These are phyloP conservation scores for Aphelenchoides besseyi DNA, from an alignment of 1,140 invertebrate genomes.

Conservation along the genomic window DNA sequence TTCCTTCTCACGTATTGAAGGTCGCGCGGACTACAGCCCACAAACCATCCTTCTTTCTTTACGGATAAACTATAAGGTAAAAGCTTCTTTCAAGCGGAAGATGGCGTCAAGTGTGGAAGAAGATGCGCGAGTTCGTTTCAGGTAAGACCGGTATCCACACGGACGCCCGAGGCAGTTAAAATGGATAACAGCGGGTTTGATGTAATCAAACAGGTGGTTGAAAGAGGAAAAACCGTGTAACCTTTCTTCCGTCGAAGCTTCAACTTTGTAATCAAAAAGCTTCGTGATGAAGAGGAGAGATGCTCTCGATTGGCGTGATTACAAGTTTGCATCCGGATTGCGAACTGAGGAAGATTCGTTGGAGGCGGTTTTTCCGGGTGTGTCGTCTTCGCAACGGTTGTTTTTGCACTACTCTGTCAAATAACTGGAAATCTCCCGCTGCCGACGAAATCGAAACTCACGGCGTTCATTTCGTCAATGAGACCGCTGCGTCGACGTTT, in stretches of 20 bases:
- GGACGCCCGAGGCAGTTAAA: background rate
- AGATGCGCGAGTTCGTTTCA: background rate
- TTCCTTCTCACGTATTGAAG: background rate
- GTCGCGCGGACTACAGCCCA: background rate
- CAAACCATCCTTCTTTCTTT: too few relatives aligned
- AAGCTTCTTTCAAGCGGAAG: too few relatives aligned
- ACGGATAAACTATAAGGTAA: too few relatives aligned
- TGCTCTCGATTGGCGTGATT: background rate
- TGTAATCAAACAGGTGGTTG: background rate
- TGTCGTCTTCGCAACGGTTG: background rate
- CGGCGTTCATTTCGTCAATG: constrained; percentile 1
- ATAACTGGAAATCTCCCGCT: constrained; percentile 1
- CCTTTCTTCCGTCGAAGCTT: background rate
- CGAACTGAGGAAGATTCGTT: background rate
- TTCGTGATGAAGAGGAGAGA: background rate
- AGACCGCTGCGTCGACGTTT: too few relatives aligned
- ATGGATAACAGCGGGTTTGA: background rate
- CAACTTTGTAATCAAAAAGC: background rate
- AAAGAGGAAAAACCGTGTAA: background rate
- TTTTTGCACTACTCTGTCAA: background rate
- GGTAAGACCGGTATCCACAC: background rate
- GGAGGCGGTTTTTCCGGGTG: background rate
- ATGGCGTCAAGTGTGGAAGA: background rate
- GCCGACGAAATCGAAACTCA: background rate
- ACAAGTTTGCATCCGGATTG: background rate